These are phyloP conservation scores for Drosophila leonis DNA, from an alignment of 2,888 invertebrate species.

Conservation along the genomic window DNA sequence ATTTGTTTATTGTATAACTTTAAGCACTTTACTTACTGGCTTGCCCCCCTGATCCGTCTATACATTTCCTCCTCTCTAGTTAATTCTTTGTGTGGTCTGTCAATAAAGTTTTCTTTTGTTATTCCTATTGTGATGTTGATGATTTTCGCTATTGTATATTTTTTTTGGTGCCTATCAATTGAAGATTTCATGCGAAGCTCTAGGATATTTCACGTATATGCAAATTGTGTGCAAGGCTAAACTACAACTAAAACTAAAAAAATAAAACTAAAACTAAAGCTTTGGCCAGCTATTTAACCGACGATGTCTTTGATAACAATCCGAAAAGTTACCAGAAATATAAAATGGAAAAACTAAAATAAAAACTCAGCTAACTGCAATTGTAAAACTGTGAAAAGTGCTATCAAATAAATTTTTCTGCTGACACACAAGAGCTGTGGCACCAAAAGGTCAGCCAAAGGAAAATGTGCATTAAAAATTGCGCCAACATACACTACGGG, in stretches of 20 bases:
- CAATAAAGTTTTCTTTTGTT: neutral
- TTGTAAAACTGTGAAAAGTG: constrained; percentile 66
- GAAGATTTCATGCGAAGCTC: neutral
- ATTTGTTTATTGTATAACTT: neutral
- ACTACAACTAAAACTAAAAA: constrained; percentile 8
- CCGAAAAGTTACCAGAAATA: neutral
- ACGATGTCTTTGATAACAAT: constrained; percentile 55
- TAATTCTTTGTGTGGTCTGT: neutral
- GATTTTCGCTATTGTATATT: neutral
- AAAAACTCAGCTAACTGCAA: constrained; percentile 22
- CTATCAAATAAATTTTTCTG: constrained; percentile 71
- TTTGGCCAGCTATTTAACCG: constrained; percentile 52
- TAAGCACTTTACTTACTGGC: neutral
- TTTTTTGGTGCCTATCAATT: neutral
- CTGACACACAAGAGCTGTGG: constrained; percentile 39
- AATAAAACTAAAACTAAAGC: constrained; percentile 26
- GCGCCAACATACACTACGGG: constrained; percentile 49
- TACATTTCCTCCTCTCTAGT: no score
- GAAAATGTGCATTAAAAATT: constrained; percentile 76
- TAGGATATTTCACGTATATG: constrained; percentile 29
- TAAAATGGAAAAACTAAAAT: constrained; percentile 24
- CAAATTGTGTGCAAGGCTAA: constrained; percentile 39
- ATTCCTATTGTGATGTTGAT: neutral
- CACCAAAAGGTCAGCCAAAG: constrained; percentile 50
- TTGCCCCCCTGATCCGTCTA: neutral